Evolutionary conservation across 35 echinoderm and acorn worm species (phyloP).

Genomic region (Hemicentrotus pulcherrimus): DNA sequence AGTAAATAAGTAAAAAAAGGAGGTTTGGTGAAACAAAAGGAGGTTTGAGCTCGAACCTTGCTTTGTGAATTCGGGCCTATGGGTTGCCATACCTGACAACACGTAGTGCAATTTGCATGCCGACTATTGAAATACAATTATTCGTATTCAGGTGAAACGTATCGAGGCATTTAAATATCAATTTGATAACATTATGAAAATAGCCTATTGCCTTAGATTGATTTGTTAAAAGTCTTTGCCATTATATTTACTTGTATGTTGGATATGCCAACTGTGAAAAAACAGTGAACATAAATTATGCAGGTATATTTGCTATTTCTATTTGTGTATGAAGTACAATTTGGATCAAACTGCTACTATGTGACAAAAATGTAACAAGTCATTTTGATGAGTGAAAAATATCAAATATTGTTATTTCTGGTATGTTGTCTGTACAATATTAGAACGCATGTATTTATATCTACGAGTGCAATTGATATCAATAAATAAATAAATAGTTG

Average conservation of each 20-base stretch:
- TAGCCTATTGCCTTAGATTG: too few species aligned
- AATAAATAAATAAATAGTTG: not conserved
- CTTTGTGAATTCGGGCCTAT: too few species aligned
- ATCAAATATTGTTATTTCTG: not conserved
- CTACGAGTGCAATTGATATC: not conserved
- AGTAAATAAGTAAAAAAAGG: too few species aligned
- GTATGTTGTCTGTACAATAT: not conserved
- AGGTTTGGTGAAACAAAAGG: too few species aligned
- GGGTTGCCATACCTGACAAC: too few species aligned
- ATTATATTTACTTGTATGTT: not conserved
- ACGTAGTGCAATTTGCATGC: too few species aligned
- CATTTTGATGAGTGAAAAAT: not conserved
- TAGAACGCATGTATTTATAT: constrained; percentile 9
- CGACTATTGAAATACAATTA: too few species aligned
- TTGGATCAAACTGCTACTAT: not conserved
- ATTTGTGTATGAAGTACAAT: not conserved
- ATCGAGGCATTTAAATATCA: too few species aligned
- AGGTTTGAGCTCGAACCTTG: too few species aligned
- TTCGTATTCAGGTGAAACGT: too few species aligned
- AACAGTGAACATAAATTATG: not conserved
- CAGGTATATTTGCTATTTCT: not conserved
- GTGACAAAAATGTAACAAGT: not conserved
- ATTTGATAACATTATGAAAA: too few species aligned
- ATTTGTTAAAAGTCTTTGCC: too few species aligned
- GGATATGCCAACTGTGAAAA: not conserved